Evolutionary conservation across 2,113 vertebrate genomes (phyloP), one percentile per base, ranked within the genome.

Genomic region (Leucoraja erinaceus): DNA sequence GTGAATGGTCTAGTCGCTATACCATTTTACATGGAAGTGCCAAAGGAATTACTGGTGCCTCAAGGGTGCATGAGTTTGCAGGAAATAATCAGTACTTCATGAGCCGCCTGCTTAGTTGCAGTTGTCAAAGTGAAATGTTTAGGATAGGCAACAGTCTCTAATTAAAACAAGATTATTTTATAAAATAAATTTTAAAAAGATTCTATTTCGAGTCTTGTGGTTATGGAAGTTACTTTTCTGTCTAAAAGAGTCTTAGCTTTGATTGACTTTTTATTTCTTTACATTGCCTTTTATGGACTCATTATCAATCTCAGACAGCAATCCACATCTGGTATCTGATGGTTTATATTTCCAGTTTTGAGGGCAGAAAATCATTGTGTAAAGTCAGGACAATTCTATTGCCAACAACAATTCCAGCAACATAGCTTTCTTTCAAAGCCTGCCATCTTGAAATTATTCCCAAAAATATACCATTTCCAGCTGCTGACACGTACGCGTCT

Each of bases 141-240:
- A 66, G 22, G 25, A 47, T 22, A 1, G 63, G 20, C 63, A 72
- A 70, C 38, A 91, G 68, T 72, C 68, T 38, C 33, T 74, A 91
- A 91, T 91, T 91, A 28, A 74, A 74, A 91, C 33, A 68, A 91
- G 90, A 31, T 38, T 91, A 61, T 68, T 22, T 91, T 54, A 18
- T 0, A 11, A 6, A 54, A 74, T 68, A 54, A 12, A 28, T 91
- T 47, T 47, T 33, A 91, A 74, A 91, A 33, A 72, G 28, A 91
- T 2, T 31, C 38, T 25, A n/a, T 90, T 90, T 90, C 66, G 54
- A 74, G 28, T 54, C 2, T 68, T 54, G 33, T 14, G 25, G 90
- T 91, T 74, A 91, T 10, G 90, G 90, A 91, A 91, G 25, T 20
- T 56, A 84, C 18, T 56, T 59, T 84, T 56, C 81, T 72, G 38